Percentiles rank a stretch among this genome's conserved stretches.
Conservation (phyloP, 2,888 invertebrate species). For the Lepas anatifera region DNA sequence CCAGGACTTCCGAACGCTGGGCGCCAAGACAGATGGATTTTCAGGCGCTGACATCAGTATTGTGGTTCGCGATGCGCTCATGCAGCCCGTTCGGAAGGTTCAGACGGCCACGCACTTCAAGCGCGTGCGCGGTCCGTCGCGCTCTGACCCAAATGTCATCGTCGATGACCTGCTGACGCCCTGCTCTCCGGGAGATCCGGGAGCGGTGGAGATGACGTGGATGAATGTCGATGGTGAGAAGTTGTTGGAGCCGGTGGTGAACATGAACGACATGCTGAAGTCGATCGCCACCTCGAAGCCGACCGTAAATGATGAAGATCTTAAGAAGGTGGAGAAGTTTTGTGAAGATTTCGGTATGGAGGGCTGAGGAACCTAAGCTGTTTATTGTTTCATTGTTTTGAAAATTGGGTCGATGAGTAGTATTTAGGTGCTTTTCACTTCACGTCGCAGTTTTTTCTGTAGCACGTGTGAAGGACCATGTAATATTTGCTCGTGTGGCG, state of each 20-base stretch:
- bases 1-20: conserved; percentile 69
- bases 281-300: conserved; percentile 91
- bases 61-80: conserved; percentile 91
- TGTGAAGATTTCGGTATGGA: conserved; percentile 98
- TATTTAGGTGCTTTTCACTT: not conserved
- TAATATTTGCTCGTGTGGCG: not conserved
- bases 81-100: conserved; percentile 98
- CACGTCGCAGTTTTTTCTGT: not conserved
- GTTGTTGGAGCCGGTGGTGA: conserved; percentile 85
- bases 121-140: conserved; percentile 74
- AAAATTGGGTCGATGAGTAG: not conserved
- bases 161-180: conserved; percentile 86
- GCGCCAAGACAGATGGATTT: conserved; percentile 77
- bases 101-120: conserved; percentile 95
- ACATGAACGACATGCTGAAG: conserved; percentile 86
- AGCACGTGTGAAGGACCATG: too few species aligned
- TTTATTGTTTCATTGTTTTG: not conserved
- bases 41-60: conserved; percentile 98
- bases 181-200: conserved; percentile 90
- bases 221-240: conserved; percentile 92
- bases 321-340: conserved; percentile 84
- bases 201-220: conserved; percentile 95
- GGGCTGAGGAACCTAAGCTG: conserved; percentile 52
- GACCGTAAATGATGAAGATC: conserved; percentile 91
- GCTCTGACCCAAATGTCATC: conserved; percentile 61